Evolutionary conservation across 2,797 vertebrate species (phyloP), one percentile per base, ranked within the genome.

Genomic region (Podargus strigoides): DNA sequence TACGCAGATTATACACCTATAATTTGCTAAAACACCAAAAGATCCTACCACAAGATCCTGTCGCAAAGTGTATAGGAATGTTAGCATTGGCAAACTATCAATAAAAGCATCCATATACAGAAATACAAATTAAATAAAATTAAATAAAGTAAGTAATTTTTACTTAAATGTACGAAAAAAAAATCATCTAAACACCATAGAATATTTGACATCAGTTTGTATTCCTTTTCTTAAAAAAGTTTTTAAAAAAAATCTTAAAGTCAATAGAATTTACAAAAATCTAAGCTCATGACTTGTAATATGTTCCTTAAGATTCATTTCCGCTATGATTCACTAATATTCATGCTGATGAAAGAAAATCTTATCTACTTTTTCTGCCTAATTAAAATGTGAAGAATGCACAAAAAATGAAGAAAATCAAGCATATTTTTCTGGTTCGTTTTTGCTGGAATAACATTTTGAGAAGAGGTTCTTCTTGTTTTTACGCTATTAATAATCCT

Each of bases 321-420:
- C 50, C 3, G 46, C 85, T 83, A 67, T 89, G 85, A 91, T 93
- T 96, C 93, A 93, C 83, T 88, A 93, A 94, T 89, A 93, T 94
- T 96, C 82, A 87, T 53, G 81, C 83, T 89, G 94, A 94, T 93
- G 90, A 92, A 93, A 95, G 88, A 94, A 96, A 96, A 96, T 95
- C 77, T 96, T 83, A 91, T 96, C 80, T 89, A 74, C 77, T 75
- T 93, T 95, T 93, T 93, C 78, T 94, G 83, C 60, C 83, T 87
- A 94, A 93, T 97, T 96, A 94, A 96, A 94, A 94, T 88, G 47
- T 92, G 81, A 95, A 97, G 93, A 96, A 95, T 84, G 89, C 78
- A 95, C 27, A 59, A 72, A 72, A 95, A 92, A 41, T 12, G 58
- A 87, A 96, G 92, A 92, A 89, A 95, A 92, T 95, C 92, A 96